Percentiles rank a stretch among this genome's conserved stretches.
phyloP scores from a whole-genome alignment of 1,140 invertebrate genomes.

The Chrysopa pallens region DNA sequence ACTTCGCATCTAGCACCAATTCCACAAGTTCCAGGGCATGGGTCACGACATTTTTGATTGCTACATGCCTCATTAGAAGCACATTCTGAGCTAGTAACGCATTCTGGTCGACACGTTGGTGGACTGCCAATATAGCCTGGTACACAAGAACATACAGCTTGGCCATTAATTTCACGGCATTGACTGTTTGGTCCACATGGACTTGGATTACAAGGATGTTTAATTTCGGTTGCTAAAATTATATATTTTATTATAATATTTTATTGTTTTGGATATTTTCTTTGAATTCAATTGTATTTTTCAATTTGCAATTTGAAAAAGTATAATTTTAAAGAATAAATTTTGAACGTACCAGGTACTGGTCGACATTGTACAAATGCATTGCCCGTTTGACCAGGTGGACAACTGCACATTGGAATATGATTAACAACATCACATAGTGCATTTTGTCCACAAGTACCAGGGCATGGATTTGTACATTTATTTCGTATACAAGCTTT shows the following conservation, averaged over 20 bases:
- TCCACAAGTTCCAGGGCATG: conserved; percentile 41
- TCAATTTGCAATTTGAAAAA: no score
- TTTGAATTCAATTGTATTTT: no score
- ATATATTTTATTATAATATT: conserved; percentile 3
- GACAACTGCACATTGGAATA: conserved; percentile 51
- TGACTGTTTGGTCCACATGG: conserved; percentile 48
- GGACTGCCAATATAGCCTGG: conserved; percentile 34
- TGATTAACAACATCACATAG: conserved; percentile 51
- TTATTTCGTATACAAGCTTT: conserved; percentile 48
- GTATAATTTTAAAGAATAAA: no score
- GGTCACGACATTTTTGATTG: conserved; percentile 43
- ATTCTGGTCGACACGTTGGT: conserved; percentile 41
- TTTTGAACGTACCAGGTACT: conserved; percentile 25
- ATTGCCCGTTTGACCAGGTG: conserved; percentile 42
- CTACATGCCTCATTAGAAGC: conserved; percentile 34
- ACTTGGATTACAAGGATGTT: conserved; percentile 39
- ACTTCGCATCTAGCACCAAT: conserved; percentile 39
- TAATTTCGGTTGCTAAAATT: conserved; percentile 13
- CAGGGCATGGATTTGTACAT: conserved; percentile 55
- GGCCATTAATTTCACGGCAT: conserved; percentile 34
- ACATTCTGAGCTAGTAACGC: conserved; percentile 40
- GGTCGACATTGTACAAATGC: conserved; percentile 42
- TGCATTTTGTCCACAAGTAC: conserved; percentile 51
- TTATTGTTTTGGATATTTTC: no score
- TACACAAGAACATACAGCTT: conserved; percentile 40